Conservation (phyloP, 2,888 invertebrate species). For the Palloptera scutellata region DNA sequence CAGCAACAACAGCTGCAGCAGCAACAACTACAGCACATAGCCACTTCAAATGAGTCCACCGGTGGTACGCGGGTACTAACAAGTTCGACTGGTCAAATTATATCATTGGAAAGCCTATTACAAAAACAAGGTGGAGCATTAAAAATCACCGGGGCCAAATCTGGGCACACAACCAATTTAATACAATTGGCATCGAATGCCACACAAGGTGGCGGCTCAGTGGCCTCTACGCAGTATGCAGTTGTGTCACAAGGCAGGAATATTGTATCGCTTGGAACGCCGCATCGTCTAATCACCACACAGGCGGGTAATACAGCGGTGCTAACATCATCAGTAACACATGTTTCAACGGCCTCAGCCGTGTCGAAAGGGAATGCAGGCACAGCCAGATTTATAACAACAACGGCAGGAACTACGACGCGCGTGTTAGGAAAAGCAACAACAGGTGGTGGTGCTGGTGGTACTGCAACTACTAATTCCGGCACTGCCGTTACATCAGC, state of each 20-base stretch:
- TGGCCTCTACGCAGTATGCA: slow-evolving; percentile 62
- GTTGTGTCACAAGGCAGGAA: slow-evolving; percentile 66
- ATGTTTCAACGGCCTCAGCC: slow-evolving; percentile 26
- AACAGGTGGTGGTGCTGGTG: slow-evolving; percentile 44
- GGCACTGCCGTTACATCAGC: slow-evolving; percentile 36
- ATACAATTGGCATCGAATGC: slow-evolving; percentile 65
- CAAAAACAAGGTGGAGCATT: slow-evolving; percentile 63
- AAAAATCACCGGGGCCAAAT: slow-evolving; percentile 59
- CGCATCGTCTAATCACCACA: slow-evolving; percentile 51
- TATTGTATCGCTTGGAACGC: slow-evolving; percentile 54
- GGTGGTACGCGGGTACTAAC: slow-evolving; percentile 39
- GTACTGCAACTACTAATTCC: slow-evolving; percentile 37
- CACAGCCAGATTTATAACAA: too few relatives aligned
- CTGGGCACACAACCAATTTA: slow-evolving; percentile 60
- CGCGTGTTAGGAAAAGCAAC: slow-evolving; percentile 62
- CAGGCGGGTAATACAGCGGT: slow-evolving; percentile 37
- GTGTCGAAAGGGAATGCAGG: slow-evolving; percentile 4
- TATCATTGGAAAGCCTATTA: slow-evolving; percentile 58
- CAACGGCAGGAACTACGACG: slow-evolving; percentile 44
- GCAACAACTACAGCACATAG: slow-evolving; percentile 27
- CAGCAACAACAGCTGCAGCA: slow-evolving; percentile 35
- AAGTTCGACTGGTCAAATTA: slow-evolving; percentile 68
- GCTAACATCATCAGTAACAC: slow-evolving; percentile 8
- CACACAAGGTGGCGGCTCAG: slow-evolving; percentile 33
- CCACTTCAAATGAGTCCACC: slow-evolving; percentile 63